phyloP scores from a whole-genome alignment of 2,888 invertebrate genomes.

The Mythimna lalbum region DNA sequence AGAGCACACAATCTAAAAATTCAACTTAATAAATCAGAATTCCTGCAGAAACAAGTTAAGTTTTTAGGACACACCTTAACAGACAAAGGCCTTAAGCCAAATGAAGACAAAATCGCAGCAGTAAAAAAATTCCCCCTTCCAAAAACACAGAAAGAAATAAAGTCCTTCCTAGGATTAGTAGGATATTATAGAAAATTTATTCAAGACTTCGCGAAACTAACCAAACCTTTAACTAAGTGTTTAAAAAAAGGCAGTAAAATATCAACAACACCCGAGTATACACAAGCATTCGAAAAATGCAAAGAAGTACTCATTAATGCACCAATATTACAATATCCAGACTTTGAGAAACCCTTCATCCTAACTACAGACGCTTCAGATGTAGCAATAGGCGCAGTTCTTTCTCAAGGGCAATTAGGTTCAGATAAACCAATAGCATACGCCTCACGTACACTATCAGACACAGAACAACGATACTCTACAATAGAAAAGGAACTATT shows the following conservation, averaged over 20 bases:
- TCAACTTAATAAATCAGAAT: slow-evolving; percentile 60
- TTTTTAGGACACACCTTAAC: slow-evolving; percentile 56
- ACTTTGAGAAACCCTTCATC: slow-evolving; percentile 68
- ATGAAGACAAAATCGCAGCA: slow-evolving; percentile 63
- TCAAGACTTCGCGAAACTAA: background rate
- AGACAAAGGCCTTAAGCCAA: slow-evolving; percentile 62
- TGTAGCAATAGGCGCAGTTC: slow-evolving; percentile 64
- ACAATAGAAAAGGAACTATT: slow-evolving; percentile 74
- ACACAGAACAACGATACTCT: slow-evolving; percentile 60
- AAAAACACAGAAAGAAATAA: slow-evolving; percentile 41
- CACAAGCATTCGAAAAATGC: slow-evolving; percentile 62
- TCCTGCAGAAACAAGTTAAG: slow-evolving; percentile 48
- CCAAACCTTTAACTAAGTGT: background rate
- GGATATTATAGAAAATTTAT: background rate
- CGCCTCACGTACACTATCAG: slow-evolving; percentile 61
- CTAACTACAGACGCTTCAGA: slow-evolving; percentile 66
- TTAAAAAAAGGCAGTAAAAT: background rate
- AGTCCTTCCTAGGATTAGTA: background rate
- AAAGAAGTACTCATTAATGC: slow-evolving; percentile 66
- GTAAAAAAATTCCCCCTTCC: slow-evolving; percentile 61
- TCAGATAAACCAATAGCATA: slow-evolving; percentile 21
- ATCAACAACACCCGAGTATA: background rate
- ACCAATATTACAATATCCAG: slow-evolving; percentile 73
- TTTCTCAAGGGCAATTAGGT: slow-evolving; percentile 65
- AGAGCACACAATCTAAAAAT: slow-evolving; percentile 56